Evolutionary conservation across 2,797 vertebrate genomes (phyloP).

Genomic region (Hapalemur alaotrensis): DNA sequence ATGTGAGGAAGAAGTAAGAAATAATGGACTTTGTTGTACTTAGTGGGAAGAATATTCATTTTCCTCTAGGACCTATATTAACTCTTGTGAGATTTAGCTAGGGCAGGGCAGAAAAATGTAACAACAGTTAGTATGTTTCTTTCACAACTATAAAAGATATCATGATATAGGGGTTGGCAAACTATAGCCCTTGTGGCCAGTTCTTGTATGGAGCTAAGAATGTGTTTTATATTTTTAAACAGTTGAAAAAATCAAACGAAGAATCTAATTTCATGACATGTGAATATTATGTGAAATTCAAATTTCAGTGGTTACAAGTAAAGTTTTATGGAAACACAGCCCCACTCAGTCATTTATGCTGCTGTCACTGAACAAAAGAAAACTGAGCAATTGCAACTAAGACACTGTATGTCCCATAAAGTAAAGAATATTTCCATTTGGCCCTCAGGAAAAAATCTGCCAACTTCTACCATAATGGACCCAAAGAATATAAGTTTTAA

Average conservation of each 20-base stretch:
- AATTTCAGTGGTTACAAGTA: neutral
- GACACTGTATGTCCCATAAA: neutral
- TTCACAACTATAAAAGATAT: neutral
- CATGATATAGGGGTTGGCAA: neutral
- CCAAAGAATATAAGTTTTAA: neutral
- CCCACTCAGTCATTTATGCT: neutral
- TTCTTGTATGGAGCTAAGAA: neutral
- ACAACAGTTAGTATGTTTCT: neutral
- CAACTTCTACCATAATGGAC: neutral
- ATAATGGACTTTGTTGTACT: neutral
- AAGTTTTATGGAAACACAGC: neutral
- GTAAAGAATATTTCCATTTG: neutral
- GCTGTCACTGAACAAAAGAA: neutral
- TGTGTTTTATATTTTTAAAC: neutral
- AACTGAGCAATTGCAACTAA: neutral
- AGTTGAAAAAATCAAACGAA: neutral
- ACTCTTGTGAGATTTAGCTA: neutral
- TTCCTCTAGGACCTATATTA: neutral
- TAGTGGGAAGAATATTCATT: neutral
- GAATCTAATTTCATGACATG: neutral
- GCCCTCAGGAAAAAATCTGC: neutral
- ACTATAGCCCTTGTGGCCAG: neutral
- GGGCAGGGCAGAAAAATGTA: neutral
- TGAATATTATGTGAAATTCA: conserved; percentile 7
- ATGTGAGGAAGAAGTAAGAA: neutral